Base-by-base conservation (phyloP, 2,797 vertebrate species). In the Gephyroberyx darwinii region DNA sequence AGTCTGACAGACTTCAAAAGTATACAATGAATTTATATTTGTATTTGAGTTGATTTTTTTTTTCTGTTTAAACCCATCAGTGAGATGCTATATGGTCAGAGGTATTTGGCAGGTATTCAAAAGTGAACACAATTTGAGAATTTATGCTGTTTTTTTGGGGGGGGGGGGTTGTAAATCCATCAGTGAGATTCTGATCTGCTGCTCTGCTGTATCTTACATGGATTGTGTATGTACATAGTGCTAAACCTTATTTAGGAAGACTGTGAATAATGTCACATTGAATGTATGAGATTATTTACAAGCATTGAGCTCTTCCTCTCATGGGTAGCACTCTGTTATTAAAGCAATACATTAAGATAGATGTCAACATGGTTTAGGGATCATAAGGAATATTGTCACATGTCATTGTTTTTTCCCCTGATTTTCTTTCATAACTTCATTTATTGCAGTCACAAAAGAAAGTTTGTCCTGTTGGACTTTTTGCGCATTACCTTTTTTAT, bases 181-280 rank as follows among this genome's bases (percentile, higher is more conserved):
- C 50, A 43, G 68, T 67, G 39, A 68, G 72, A 66, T 47, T 45
- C 16, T 60, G 56, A 67, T 19, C 68, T 85, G 62, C 64, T 69
- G 43, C 30, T 75, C 65, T 45, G 56, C 62, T 70, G 37, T 26
- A 54, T 72, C n/a, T 57, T 10, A 64, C 68, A 41, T 66, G 43
- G 13, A 60, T 58, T 72, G 65, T 78, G 68, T 84, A 75, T 91
- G 77, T 88, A 89, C 77, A 83, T 86, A 84, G 72, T 52, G 26
- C 67, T 26, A 52, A 51, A 65, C 52, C 16, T 8, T 80, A 73
- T 86, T 84, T 84, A 86, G 75, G 80, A 74, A 57, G 56, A 81
- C 63, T 86, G 79, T 78, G 73, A 69, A 83, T 87, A 71, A 56
- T 75, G 63, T 50, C 54, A 14, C 62, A 65, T 73, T 86, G 75